Base-by-base conservation (phyloP, 2,113 vertebrate genomes). In the Bujurquina vittata region DNA sequence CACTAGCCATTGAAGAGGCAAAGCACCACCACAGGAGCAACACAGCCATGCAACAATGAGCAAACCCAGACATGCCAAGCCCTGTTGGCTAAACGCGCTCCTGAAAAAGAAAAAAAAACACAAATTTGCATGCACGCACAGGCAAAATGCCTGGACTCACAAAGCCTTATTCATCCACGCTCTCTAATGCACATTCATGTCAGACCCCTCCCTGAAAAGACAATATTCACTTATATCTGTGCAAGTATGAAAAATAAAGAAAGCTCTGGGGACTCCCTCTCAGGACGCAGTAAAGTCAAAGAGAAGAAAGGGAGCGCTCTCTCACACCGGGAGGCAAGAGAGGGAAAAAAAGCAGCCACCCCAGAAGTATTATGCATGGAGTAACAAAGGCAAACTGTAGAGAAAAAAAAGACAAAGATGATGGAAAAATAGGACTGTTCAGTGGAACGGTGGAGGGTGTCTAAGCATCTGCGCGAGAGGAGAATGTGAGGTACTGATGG, bases 281-380 rank as follows among this genome's bases (percentile, higher is more conserved):
- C 76, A 90, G 91, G 86, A 88, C 67, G 59, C 40, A 77, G 58
- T 57, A 14, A 86, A 84, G 89, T 87, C 84, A 69, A 87, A 89
- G 81, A 89, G 84, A 91, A 88, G 78, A 91, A 91, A 88, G 79
- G 67, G 14, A 91, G 78, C 10, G 43, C 75, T 84, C 80, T 18
- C 80, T 81, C 81, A 85, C 83, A 84, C 26, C 35, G 77, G 85
- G 80, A 79, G 75, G 55, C 79, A 79, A 23, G 35, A 77, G 62
- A 75, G 35, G 26, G 26, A 37, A 37, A 37, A 85, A 80, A 79
- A 33, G 49, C 77, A 83, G 54, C 81, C 85, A 65, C 52, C 5
- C 29, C 74, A 86, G 82, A 88, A 92, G 85, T 93, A 93, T 91
- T 92, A 94, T 93, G 90, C 84, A 92, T 91, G 75, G 81, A 85